These are phyloP conservation scores for Pantherophis alleghaniensis DNA, from an alignment of 2,797 vertebrate genomes.

Conservation along the genomic window DNA sequence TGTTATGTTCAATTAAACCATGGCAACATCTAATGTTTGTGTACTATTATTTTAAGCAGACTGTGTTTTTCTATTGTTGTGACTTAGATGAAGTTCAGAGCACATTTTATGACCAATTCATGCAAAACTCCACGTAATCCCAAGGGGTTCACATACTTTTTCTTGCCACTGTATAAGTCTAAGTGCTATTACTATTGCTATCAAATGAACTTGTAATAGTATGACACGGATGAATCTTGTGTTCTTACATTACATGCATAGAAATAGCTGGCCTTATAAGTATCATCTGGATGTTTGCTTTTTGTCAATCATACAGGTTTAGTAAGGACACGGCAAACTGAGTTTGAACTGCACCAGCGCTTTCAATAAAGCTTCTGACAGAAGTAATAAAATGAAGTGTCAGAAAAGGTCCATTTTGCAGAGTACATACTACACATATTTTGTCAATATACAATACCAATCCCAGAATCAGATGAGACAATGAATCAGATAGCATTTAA, in stretches of 20 bases:
- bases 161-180: too few relatives aligned
- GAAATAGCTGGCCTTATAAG: background rate
- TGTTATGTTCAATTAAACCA: too few relatives aligned
- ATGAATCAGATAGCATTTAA: background rate
- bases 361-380: background rate
- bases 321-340: background rate
- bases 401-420: background rate
- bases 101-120: too few relatives aligned
- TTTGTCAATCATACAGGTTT: too few relatives aligned
- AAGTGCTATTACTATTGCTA: background rate
- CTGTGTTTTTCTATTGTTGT: too few relatives aligned
- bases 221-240: background rate
- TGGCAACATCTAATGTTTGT: too few relatives aligned
- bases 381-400: background rate
- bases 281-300: background rate
- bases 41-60: too few relatives aligned
- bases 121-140: too few relatives aligned
- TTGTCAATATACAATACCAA: background rate
- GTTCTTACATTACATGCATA: background rate
- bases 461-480: background rate
- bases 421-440: rapidly evolving
- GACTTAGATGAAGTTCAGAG: too few relatives aligned
- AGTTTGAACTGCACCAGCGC: background rate
- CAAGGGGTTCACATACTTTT: too few relatives aligned
- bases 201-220: background rate